Base-by-base conservation (phyloP, 2,888 invertebrate species). In the Notocelia uddmanniana region DNA sequence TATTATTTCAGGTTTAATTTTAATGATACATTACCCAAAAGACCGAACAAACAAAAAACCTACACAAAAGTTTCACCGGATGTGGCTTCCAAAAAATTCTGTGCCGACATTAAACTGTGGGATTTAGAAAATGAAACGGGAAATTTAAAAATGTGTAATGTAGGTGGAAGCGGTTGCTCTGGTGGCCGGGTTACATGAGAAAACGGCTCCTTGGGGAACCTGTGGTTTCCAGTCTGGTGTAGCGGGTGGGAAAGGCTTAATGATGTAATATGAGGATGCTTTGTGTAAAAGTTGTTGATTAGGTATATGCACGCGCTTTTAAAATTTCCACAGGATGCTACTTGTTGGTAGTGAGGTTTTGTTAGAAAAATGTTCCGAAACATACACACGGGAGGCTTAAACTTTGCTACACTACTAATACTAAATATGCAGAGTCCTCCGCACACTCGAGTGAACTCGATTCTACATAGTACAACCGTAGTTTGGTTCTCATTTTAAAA, bases 11-110 rank as follows among this genome's bases (percentile, higher is more conserved):
- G 64, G 57, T 71, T n/a, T 67, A 71, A 67, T 67, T 67, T 67
- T 71, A 67, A 71, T 71, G 71, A 71, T 67, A 67, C 67, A 71
- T 71, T 71, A 71, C 54, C 66, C 19, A 34, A 52, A 66, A 54
- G 19, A 26, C 58, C n/a, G 21, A 9, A 18, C 62, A 67, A 58
- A 63, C 55, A 69, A 69, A 69, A 70, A 71, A 67, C 41, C 66
- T 31, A 71, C 70, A 70, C 71, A 71, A 71, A 71, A 71, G 71
- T 71, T 71, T 54, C 11, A 11, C 60, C 66, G 71, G 71, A 71
- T 48, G 71, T 60, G 66, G 71, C 71, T 71, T 60, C 67, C 66
- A 48, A 67, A 71, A 70, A 71, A 71, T 67, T 71, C 67, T 54
- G 66, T 34, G 26, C 71, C 67, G 54, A 60, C 71, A 71, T 66